Conservation (phyloP, 1,140 invertebrate genomes). For the Phortica variegata region DNA sequence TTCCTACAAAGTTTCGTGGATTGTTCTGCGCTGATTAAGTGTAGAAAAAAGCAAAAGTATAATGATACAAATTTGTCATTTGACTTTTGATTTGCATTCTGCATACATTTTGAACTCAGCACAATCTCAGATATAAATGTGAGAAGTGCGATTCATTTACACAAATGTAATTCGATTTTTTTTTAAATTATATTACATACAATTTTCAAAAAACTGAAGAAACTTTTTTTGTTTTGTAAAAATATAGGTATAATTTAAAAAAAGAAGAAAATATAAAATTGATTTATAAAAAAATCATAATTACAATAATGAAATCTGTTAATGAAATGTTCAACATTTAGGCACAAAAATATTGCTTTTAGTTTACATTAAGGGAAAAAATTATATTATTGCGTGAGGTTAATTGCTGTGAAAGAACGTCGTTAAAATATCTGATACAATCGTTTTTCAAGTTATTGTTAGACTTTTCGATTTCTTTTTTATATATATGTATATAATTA, state of each 20-base stretch:
- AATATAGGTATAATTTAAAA: conserved; percentile 11
- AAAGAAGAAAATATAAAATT: conserved; percentile 18
- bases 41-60: too few relatives aligned
- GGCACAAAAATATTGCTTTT: conserved; percentile 53
- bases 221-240: conserved; percentile 6
- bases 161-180: not conserved
- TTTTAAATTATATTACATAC: not conserved
- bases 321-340: conserved; percentile 54
- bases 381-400: conserved; percentile 16
- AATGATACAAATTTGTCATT: too few relatives aligned
- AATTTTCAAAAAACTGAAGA: not conserved
- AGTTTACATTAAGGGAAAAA: conserved; percentile 29
- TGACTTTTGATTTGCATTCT: too few relatives aligned
- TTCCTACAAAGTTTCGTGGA: too few relatives aligned
- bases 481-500: conserved; percentile 13
- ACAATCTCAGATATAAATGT: conserved; percentile 24
- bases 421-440: conserved; percentile 18
- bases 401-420: too few relatives aligned
- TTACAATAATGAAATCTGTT: conserved; percentile 23
- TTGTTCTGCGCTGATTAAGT: too few relatives aligned
- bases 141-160: conserved; percentile 37
- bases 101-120: too few relatives aligned
- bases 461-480: conserved; percentile 3
- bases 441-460: too few relatives aligned
- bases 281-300: conserved; percentile 33